These are phyloP conservation scores for Caerostris darwini DNA, from an alignment of 1,140 invertebrate species.

Conservation along the genomic window DNA sequence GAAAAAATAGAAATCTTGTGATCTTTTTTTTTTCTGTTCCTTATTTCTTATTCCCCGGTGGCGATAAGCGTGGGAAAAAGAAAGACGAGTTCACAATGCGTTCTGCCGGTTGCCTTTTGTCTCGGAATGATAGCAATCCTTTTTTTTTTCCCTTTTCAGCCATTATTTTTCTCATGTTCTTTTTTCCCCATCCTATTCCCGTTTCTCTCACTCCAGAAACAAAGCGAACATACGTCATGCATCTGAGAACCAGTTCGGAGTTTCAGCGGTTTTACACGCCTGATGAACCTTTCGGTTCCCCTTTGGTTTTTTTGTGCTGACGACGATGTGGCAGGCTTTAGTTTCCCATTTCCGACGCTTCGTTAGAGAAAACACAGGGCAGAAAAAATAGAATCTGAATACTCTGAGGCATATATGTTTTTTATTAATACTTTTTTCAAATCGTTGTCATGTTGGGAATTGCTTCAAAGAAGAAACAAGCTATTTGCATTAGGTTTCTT, in stretches of 20 bases:
- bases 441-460: no score
- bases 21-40: neutral
- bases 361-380: neutral
- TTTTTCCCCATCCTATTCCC: neutral
- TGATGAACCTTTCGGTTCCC: neutral
- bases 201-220: slow-evolving; percentile 30
- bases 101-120: slow-evolving; percentile 62
- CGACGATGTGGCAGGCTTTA: neutral
- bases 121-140: slow-evolving; percentile 25
- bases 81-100: slow-evolving; percentile 41
- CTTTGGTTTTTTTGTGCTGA: slow-evolving; percentile 41
- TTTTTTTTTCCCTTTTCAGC: no score
- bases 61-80: slow-evolving; percentile 40
- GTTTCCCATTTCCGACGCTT: neutral
- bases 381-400: neutral
- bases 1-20: slow-evolving; percentile 16
- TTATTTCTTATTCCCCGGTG: neutral
- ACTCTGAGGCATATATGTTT: no score
- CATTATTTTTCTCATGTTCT: neutral
- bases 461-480: no score
- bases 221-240: slow-evolving; percentile 50
- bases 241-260: slow-evolving; percentile 56
- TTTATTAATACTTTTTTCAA: no score
- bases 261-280: slow-evolving; percentile 65
- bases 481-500: no score